phyloP scores from a whole-genome alignment of 2,113 vertebrate species.

The Scopus umbretta region DNA sequence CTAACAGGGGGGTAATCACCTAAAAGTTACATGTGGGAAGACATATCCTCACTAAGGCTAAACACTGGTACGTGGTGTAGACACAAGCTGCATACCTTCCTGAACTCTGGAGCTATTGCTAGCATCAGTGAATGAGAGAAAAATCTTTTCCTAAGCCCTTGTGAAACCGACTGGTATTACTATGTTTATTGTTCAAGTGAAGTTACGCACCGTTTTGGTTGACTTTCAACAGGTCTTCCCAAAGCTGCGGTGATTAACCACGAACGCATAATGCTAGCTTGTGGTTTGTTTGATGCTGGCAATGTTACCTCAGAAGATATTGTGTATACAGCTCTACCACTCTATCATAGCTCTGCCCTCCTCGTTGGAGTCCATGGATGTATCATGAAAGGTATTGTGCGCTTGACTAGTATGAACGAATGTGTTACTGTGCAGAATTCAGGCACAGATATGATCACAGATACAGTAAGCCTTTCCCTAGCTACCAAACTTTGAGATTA shows the following conservation, averaged over 20 bases:
- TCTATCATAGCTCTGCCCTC: slow-evolving; percentile 85
- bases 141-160: background rate
- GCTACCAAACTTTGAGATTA: background rate
- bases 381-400: slow-evolving; percentile 65
- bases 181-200: background rate
- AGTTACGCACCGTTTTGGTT: background rate
- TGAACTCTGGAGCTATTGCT: background rate
- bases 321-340: slow-evolving; percentile 77
- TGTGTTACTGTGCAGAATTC: background rate
- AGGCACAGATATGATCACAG: background rate
- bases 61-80: background rate
- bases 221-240: slow-evolving; percentile 76
- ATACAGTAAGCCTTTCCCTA: background rate
- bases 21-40: background rate
- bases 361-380: slow-evolving; percentile 77
- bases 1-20: background rate
- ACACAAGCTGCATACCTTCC: background rate
- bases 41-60: background rate
- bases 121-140: background rate
- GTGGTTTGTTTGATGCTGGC: slow-evolving; percentile 28
- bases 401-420: background rate
- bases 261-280: slow-evolving; percentile 63
- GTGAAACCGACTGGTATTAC: background rate
- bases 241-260: slow-evolving; percentile 84
- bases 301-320: slow-evolving; percentile 67